Evolutionary conservation across 2,888 invertebrate species (phyloP).

Genomic region (Xestia c-nigrum): DNA sequence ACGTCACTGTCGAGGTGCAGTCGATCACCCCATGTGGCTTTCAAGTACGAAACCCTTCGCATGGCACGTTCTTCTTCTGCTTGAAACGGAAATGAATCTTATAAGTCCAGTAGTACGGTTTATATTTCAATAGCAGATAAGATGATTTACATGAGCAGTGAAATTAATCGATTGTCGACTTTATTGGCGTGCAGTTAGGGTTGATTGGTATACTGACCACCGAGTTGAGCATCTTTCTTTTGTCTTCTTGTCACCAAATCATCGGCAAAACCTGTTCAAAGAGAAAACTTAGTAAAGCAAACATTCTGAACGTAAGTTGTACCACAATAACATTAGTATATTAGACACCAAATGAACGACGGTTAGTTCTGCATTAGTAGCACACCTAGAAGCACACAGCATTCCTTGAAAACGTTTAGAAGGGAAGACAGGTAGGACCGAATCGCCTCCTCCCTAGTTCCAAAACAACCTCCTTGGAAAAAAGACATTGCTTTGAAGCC

Average conservation of each 20-base stretch:
- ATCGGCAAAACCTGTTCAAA: slow-evolving; percentile 88
- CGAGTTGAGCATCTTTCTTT: slow-evolving; percentile 89
- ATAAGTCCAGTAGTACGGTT: slow-evolving; percentile 15
- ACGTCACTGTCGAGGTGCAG: slow-evolving; percentile 93
- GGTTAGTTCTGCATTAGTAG: slow-evolving; percentile 84
- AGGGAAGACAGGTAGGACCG: slow-evolving; percentile 76
- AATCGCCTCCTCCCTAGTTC: slow-evolving; percentile 72
- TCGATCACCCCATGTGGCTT: slow-evolving; percentile 96
- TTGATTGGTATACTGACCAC: slow-evolving; percentile 78
- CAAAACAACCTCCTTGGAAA: slow-evolving; percentile 39
- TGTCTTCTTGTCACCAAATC: slow-evolving; percentile 89
- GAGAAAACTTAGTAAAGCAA: slow-evolving; percentile 54
- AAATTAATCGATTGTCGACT: neutral
- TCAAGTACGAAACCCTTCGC: slow-evolving; percentile 97
- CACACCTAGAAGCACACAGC: slow-evolving; percentile 88
- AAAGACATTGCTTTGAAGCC: slow-evolving; percentile 50
- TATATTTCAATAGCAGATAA: neutral
- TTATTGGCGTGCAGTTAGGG: neutral
- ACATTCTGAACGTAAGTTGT: slow-evolving; percentile 19
- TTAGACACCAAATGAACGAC: slow-evolving; percentile 80
- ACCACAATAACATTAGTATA: slow-evolving; percentile 71
- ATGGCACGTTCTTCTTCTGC: slow-evolving; percentile 96
- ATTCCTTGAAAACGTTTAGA: slow-evolving; percentile 81
- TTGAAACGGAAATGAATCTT: slow-evolving; percentile 74
- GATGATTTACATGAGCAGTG: neutral